Evolutionary conservation across 1,140 invertebrate genomes (phyloP).

Genomic region (Lucilia cuprina): DNA sequence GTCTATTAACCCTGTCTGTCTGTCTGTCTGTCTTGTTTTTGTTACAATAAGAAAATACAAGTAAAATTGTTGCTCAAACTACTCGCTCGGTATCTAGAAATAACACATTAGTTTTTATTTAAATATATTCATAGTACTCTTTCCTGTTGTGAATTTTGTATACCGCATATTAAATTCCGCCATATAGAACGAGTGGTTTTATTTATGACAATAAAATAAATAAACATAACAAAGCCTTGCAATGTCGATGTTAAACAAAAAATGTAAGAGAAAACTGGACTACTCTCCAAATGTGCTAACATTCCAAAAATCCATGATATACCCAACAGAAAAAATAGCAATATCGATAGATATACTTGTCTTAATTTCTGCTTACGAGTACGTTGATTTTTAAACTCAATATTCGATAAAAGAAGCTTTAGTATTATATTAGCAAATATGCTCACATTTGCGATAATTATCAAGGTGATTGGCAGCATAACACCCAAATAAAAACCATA

Average conservation of each 20-base stretch:
- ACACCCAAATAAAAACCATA: background rate
- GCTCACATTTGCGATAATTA: background rate
- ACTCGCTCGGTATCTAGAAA: too few species aligned
- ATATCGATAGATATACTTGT: background rate
- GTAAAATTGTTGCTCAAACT: too few species aligned
- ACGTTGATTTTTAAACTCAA: background rate
- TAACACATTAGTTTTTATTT: too few species aligned
- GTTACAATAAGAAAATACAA: too few species aligned
- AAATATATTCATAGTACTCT: background rate
- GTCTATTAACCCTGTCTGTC: too few species aligned
- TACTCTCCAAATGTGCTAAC: background rate
- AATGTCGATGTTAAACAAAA: slow-evolving; percentile 1
- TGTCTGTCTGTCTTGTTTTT: too few species aligned
- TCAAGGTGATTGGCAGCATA: background rate
- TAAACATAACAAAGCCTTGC: background rate
- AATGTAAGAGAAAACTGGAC: background rate
- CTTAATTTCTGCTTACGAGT: background rate
- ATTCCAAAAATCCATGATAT: slow-evolving; percentile 15
- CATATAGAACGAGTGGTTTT: background rate
- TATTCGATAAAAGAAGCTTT: background rate
- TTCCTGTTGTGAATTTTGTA: too few species aligned
- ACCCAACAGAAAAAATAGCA: background rate
- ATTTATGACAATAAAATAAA: slow-evolving; percentile 2
- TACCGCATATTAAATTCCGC: background rate
- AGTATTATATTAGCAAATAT: background rate